These are phyloP conservation scores for Dipodomys merriami DNA, from an alignment of 2,113 vertebrate genomes.

Conservation along the genomic window DNA sequence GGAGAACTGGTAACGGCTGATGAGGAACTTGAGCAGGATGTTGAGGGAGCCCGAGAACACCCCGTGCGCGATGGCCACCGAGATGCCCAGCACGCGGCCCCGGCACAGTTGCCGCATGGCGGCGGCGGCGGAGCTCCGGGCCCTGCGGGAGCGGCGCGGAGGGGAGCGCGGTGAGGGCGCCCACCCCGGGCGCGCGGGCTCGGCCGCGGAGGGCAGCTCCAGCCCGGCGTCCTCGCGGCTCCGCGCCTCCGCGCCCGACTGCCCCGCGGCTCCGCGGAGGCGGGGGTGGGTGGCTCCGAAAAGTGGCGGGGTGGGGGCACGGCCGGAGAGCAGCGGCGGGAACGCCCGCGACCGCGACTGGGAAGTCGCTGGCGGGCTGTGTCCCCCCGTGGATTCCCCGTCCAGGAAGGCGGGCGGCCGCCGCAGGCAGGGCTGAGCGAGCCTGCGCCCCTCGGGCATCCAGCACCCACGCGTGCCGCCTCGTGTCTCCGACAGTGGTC, in stretches of 20 bases:
- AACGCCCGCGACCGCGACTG: constrained; percentile 69
- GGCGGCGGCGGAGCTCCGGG: constrained; percentile 44
- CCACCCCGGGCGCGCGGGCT: constrained; percentile 41
- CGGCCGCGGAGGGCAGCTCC: constrained; percentile 43
- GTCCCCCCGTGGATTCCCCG: constrained; percentile 37
- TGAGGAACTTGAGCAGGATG: constrained; percentile 96
- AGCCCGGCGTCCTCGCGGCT: constrained; percentile 58
- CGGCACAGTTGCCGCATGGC: constrained; percentile 83
- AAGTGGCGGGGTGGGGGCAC: constrained; percentile 67
- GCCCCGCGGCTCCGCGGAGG: constrained; percentile 64
- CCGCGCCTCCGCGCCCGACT: constrained; percentile 56
- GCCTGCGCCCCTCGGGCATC: not conserved
- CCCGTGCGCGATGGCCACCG: constrained; percentile 96
- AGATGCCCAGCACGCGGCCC: constrained; percentile 90
- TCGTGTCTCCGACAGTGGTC: not conserved
- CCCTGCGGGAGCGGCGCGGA: not conserved
- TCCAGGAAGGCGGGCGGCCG: not conserved
- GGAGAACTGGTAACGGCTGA: constrained; percentile 92
- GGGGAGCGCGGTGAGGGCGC: constrained; percentile 20
- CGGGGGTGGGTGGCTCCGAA: constrained; percentile 72
- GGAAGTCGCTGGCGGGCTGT: constrained; percentile 55
- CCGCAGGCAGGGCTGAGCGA: not conserved
- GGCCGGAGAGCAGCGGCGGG: constrained; percentile 76
- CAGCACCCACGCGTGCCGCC: not conserved
- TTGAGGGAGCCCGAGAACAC: constrained; percentile 96